Base-by-base conservation (phyloP, 2,113 vertebrate genomes). In the Phaethon lepturus region DNA sequence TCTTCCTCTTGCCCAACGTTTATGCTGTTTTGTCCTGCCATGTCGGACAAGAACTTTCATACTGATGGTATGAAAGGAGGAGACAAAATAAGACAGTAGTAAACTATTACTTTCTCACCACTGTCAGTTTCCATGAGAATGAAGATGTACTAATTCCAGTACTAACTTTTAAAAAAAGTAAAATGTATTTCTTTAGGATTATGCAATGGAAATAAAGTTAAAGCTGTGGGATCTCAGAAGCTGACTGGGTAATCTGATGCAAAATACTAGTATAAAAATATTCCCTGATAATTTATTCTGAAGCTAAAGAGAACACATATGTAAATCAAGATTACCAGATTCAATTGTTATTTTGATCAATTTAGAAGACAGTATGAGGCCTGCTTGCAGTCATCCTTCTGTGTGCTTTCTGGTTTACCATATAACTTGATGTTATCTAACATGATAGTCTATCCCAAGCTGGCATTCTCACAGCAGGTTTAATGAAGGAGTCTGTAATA, bases 201-300 rank as follows among this genome's bases (percentile, higher is more conserved):
- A 2, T 58, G 11, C 4, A 75, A 71, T 4, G 5, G 6, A 67
- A 95, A 78, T 16, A 62, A 66, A 87, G 7, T 53, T 77, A 42
- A 42, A 59, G 19, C 24, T 40, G 11, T 42, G 33, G 17, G 15
- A 55, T 68, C 29, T 71, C 28, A 71, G 83, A 87, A 62, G 8
- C 9, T 72, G 35, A 14, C 26, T 2, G 6, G 3, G 3, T 64
- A 62, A 62, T n/a, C 9, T 0, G 1, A 2, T 72, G 10, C 4
- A 59, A 78, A 67, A 23, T 44, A 42, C 49, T 35, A 18, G 3
- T 25, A 63, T 45, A 59, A 93, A 17, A 1, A 55, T 64, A 75
- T 64, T 17, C 14, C 10, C 9, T 45, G 19, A 56, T 11, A 63
- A 49, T 74, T 66, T 89, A 75, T 77, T 59, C 19, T 59, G 24